Base-by-base conservation (phyloP, 2,113 vertebrate species). In the Labeo rohita region DNA sequence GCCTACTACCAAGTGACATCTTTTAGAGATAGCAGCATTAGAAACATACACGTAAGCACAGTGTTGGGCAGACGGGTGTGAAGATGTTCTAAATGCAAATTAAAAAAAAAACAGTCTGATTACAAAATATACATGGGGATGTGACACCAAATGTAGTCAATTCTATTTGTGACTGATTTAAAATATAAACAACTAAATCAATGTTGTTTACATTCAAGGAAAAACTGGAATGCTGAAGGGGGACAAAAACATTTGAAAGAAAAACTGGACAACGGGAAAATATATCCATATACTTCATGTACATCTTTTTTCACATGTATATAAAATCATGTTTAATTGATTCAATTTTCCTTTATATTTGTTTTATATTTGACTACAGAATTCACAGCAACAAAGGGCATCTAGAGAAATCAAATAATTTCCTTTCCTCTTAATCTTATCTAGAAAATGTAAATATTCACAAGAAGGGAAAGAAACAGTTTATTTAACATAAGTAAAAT, bases 1-100 rank as follows among this genome's bases (percentile, higher is more conserved):
- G 92, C 92, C 94, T 93, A 92, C 92, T 83, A 68, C 89, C 72
- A 88, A 92, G 90, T 93, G 93, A 95, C 93, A 94, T 95, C 90
- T 91, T 92, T 84, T 88, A 93, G 90, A 92, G 90, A 91, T 92
- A 93, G 91, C 90, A 92, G 92, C 92, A 91, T 91, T 85, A 59
- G 87, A 90, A 77, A 90, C 90, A 88, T 88, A 91, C 86, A 63
- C 76, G 85, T 76, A 84, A 70, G 75, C 88, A 90, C 87, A 87
- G 89, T 90, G 88, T 79, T 75, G 11, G 85, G 89, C 89, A 92
- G 86, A 72, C 16, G n/a, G 11, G 6, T 52, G 84, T 85, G 84
- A 47, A 70, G 16, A 70, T 15, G 47, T 47, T 80, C 63, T 45
- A 80, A 15, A 68, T 39, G 61, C 50, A 56, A 78, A 78, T 54